A percentile compares a stretch with the other conserved stretches of the same genome.
phyloP scores from a whole-genome alignment of 2,113 vertebrate species.

The Aspidoscelis tigris region DNA sequence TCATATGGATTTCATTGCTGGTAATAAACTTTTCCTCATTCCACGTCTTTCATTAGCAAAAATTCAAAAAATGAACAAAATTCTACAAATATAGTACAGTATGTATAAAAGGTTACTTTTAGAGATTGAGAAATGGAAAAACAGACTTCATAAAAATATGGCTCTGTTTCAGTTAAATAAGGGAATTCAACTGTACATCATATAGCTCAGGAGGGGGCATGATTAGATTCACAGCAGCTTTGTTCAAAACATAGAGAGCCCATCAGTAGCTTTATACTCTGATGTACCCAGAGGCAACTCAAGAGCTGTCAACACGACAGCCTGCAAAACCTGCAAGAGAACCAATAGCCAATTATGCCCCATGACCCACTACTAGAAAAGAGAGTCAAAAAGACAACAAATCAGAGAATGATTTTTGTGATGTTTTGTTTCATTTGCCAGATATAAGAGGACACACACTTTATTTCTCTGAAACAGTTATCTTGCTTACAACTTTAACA shows the following conservation, averaged over 20 bases:
- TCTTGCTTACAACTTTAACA: no score
- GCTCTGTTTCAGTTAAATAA: constrained; percentile 38
- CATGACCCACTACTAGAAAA: constrained; percentile 45
- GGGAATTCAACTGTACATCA: constrained; percentile 48
- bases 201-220: constrained; percentile 29
- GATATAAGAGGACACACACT: not conserved
- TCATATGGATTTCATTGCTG: no score
- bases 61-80: constrained; percentile 12
- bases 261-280: constrained; percentile 54
- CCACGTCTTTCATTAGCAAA: constrained; percentile 19
- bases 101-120: constrained; percentile 17
- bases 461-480: not conserved
- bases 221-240: constrained; percentile 36
- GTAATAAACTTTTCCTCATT: constrained; percentile 30
- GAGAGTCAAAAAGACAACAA: constrained; percentile 50
- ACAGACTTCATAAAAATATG: not conserved
- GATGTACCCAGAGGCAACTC: constrained; percentile 65
- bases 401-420: constrained; percentile 39
- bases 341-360: constrained; percentile 54
- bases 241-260: constrained; percentile 52
- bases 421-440: constrained; percentile 28
- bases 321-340: constrained; percentile 56
- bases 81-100: not conserved
- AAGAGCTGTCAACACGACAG: constrained; percentile 52
- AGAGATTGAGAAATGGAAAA: not conserved